phyloP scores from a whole-genome alignment of 2,113 vertebrate genomes.

The Grus americana region DNA sequence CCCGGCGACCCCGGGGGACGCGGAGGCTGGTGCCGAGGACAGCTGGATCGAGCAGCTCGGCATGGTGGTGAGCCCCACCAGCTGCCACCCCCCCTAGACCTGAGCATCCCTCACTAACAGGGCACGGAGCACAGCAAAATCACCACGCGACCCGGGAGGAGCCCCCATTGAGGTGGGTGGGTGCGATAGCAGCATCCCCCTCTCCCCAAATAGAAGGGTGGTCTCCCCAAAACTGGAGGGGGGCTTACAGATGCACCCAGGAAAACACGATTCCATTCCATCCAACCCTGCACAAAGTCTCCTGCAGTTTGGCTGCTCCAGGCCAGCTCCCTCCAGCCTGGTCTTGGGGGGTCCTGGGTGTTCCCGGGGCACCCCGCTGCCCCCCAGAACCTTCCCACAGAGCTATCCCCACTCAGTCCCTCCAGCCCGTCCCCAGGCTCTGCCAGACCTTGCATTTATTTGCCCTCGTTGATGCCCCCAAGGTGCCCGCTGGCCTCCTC shows the following conservation, averaged over 20 bases:
- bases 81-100: fast-evolving
- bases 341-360: background rate
- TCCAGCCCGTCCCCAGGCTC: background rate
- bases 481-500: background rate
- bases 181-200: fast-evolving
- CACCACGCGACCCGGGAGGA: fast-evolving
- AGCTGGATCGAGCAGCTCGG: fast-evolving
- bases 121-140: background rate
- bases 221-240: background rate
- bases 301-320: background rate
- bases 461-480: background rate
- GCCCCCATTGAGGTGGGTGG: fast-evolving
- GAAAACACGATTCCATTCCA: fast-evolving
- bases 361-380: background rate
- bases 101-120: fast-evolving
- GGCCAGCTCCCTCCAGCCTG: background rate
- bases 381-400: fast-evolving
- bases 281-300: background rate
- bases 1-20: fast-evolving
- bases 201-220: background rate
- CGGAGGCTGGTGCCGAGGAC: background rate
- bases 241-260: background rate
- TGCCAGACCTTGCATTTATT: background rate
- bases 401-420: background rate
- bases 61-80: fast-evolving